Evolutionary conservation across 30 jellyfish, hydroid and myxozoan genomes (phyloP), one percentile per base, ranked within the genome.

Genomic region (Aurelia sp.): DNA sequence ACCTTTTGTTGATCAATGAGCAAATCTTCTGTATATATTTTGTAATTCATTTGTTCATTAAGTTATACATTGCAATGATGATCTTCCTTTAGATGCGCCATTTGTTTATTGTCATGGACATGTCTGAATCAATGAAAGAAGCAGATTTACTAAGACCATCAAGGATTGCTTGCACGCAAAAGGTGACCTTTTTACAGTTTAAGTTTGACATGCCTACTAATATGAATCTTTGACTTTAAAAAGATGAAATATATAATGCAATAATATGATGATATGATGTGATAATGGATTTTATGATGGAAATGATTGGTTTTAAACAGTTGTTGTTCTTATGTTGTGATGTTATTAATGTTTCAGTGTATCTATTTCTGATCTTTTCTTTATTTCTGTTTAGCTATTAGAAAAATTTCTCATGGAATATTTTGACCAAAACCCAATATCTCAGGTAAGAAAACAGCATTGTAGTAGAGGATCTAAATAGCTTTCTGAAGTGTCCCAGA

Each of bases 361-460:
- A 1, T 44, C 15, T 7, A 7, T 12, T 44, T 44, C 55, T 10
- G 55, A 44, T 44, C 15, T 7, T 44, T 52, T 21, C 62, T 30
- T 40, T 17, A 2, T 35, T 70, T 57, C 21, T 41, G 6, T 76
- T 44, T 71, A 95, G 97, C 98, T 95, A 37, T 89, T 95, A 27
- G 99, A 95, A 71, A 68, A 76, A 52, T 95, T 95, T 94, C 74
- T 95, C 58, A 82, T 70, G 4, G 97, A 95, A 37, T 95, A 78
- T 68, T 95, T 95, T 86, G 99, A 95, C 78, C 99, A 95, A 51
- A 95, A 95, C 81, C 99, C 99, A 15, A 95, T 95, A 12, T 95
- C 99, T 3, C 99, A 95, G 97, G 99, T 90, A 59, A 66, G 9
- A 16, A 12, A 13, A 33, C 52, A 27, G 33, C 33, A 2, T 27